Percentiles rank a stretch among this genome's conserved stretches.
Evolutionary conservation across 1,140 invertebrate genomes (phyloP).

Genomic region (Brachionus calyciflorus): DNA sequence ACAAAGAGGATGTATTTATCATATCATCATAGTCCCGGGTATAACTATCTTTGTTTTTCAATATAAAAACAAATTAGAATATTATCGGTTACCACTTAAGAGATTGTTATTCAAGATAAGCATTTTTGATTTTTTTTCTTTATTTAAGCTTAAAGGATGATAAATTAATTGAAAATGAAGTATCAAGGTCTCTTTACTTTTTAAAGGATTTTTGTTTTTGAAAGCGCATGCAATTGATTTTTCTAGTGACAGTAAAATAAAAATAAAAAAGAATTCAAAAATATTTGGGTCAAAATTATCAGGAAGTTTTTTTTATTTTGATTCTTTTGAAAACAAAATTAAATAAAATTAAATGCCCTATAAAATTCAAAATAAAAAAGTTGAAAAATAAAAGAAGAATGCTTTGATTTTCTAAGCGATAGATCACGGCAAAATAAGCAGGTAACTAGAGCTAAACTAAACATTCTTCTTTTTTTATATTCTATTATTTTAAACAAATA

Average conservation of each 20-base stretch:
- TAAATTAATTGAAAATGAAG: constrained; percentile 19
- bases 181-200: too few species aligned
- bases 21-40: constrained; percentile 8
- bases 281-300: constrained; percentile 41
- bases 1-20: too few species aligned
- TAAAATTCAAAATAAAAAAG: too few species aligned
- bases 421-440: constrained; percentile 28
- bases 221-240: constrained; percentile 29
- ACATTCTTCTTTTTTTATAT: not conserved
- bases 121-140: not conserved
- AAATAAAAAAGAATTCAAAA: not conserved
- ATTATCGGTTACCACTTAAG: too few species aligned
- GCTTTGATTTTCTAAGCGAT: constrained; percentile 39
- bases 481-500: too few species aligned
- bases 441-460: constrained; percentile 42
- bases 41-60: not conserved
- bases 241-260: not conserved
- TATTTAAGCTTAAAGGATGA: too few species aligned
- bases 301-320: constrained; percentile 21
- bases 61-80: too few species aligned
- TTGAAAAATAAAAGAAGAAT: too few species aligned
- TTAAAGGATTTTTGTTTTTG: too few species aligned
- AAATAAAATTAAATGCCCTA: constrained; percentile 33
- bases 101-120: too few species aligned
- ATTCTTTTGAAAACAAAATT: too few species aligned